Conservation (phyloP, 2,797 vertebrate species). For the Tangara arthus region DNA sequence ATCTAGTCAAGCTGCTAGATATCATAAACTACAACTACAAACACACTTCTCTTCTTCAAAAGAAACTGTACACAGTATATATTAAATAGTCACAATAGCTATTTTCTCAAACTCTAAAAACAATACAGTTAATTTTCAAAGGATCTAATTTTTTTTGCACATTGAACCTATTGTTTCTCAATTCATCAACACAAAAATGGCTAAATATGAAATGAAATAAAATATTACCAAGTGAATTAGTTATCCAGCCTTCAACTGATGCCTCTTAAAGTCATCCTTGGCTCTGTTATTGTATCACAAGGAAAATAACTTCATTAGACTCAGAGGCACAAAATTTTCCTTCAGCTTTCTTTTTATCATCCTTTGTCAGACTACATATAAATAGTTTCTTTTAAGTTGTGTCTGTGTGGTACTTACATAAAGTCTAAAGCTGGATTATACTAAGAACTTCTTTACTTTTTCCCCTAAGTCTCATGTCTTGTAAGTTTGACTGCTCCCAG, state of each 20-base stretch:
- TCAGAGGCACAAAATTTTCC: neutral
- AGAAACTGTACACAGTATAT: neutral
- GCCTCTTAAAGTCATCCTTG: neutral
- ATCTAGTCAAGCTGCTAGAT: neutral
- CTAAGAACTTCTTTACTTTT: neutral
- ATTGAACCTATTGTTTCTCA: neutral
- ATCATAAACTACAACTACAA: neutral
- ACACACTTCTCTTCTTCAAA: neutral
- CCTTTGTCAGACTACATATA: neutral
- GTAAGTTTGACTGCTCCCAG: neutral
- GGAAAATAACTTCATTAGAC: neutral
- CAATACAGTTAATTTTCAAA: neutral
- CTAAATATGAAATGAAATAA: neutral
- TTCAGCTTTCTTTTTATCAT: neutral
- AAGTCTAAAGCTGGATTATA: constrained; percentile 22
- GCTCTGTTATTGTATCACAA: neutral
- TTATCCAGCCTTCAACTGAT: neutral
- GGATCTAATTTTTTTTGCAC: neutral
- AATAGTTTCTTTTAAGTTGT: neutral
- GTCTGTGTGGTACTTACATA: neutral
- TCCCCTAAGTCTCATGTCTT: neutral
- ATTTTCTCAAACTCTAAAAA: neutral
- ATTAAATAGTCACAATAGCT: neutral
- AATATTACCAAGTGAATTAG: neutral
- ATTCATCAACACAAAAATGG: neutral